Base-by-base conservation (phyloP, 2,888 invertebrate genomes). In the Drosophila leonis region DNA sequence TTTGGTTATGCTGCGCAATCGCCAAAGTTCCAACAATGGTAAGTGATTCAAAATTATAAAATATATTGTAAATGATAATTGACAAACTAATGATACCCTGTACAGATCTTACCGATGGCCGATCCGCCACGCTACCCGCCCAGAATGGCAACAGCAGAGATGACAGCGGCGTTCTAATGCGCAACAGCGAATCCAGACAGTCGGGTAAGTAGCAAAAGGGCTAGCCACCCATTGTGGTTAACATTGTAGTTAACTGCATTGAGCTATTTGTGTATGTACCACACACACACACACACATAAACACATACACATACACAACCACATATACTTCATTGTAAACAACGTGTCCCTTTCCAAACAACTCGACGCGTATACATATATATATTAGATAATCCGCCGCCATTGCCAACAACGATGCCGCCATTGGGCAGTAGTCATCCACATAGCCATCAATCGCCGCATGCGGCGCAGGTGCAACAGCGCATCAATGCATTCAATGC, bases 401-500 rank as follows among this genome's bases (percentile, higher is more conserved):
- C 93, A 83, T 90, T 93, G 80, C 93, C 93, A 76, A 88, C 92
- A 70, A 92, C 93, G 81, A 92, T 93, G 92, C 93, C 93, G 72
- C 93, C 93, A 24, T 71, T 91, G 78, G 91, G 90, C 75, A 85
- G 55, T 7, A 54, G 37, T 35, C 59, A 72, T 44, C 65, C 71
- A 27, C 78, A 77, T 65, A 77, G 55, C 48, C 82, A 77, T 57
- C 76, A 79, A 66, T 64, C 78, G 31, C 33, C 75, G 31, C 81
- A 72, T 68, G 71, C 83, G 77, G 72, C 91, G 24, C 92, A 90
- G 70, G 90, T 92, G 31, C 92, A 92, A 60, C 92, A 92, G 66
- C 88, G 91, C 55, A 92, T 91, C 35, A 90, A 90, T 82, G 90
- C 91, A 33, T 91, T 90, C 52, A 91, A 92, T 82, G 91, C 91